phyloP scores from a whole-genome alignment of 2,888 invertebrate genomes.

The Tanypteryx hageni region DNA sequence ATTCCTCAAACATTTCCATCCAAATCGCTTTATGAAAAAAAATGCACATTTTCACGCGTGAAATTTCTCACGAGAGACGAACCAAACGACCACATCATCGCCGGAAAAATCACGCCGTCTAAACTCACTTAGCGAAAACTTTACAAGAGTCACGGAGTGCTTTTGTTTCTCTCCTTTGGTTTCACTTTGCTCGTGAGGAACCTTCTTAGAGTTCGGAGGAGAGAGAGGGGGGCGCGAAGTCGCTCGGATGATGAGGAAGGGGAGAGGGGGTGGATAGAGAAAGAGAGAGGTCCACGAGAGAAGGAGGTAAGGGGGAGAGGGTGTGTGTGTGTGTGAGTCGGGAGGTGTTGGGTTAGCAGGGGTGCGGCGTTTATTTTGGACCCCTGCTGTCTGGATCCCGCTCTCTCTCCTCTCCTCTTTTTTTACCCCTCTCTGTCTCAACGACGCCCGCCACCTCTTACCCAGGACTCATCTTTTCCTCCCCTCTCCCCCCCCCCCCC shows the following conservation, averaged over 20 bases:
- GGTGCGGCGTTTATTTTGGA: conserved; percentile 56
- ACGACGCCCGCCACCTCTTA: neutral
- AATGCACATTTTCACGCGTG: too few species aligned
- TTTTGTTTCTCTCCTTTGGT: conserved; percentile 22
- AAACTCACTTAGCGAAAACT: neutral
- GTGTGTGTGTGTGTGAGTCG: too few species aligned
- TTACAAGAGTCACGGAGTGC: neutral
- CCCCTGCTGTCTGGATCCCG: conserved; percentile 60
- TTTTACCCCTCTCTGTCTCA: neutral
- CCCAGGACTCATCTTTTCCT: neutral
- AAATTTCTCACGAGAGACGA: too few species aligned
- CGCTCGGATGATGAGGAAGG: neutral
- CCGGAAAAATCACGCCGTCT: neutral
- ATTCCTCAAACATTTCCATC: too few species aligned
- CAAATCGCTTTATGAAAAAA: too few species aligned
- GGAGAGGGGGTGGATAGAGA: neutral
- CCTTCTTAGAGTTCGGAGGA: neutral
- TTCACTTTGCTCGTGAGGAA: neutral
- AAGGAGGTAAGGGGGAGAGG: too few species aligned
- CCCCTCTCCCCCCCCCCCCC: neutral
- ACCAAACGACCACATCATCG: neutral
- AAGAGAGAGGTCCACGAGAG: neutral
- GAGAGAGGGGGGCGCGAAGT: neutral
- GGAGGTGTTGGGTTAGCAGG: conserved; percentile 37
- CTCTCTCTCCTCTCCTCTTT: neutral